Evolutionary conservation across 2,113 vertebrate genomes (phyloP), one percentile per base, ranked within the genome.

Genomic region (Onychostoma macrolepis): DNA sequence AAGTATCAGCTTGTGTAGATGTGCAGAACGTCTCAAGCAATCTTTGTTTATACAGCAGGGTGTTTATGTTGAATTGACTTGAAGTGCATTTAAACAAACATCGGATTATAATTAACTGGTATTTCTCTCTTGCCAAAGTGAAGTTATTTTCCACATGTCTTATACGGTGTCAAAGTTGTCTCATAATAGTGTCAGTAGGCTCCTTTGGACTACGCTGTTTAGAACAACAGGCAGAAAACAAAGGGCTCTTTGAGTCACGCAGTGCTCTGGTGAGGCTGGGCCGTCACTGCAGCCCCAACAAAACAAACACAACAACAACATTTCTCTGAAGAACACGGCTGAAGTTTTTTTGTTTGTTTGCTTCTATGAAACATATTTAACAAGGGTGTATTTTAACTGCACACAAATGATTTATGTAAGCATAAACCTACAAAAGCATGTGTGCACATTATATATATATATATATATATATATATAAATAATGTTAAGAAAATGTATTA

Each of bases 181-280:
- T 74, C 67, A 74, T 36, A 58, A 72, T 19, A 1, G 33, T 74
- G 48, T 74, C 24, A 56, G 21, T n/a, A 28, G 24, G 48, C 43
- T 41, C 21, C 48, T 38, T 84, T 84, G 65, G 48, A 48, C 41
- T 48, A 19, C 1, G 75, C 43, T 33, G 81, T 71, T 83, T 36
- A 30, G 48, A 74, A 84, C 67, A 84, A 84, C 48, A 75, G 83
- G 33, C 19, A 41, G 36, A 74, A 71, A 75, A 84, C 83, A 84
- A 84, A 84, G 67, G 30, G 11, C 69, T 74, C 36, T 72, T 84
- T 56, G 48, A 56, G 30, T 58, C 19, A 53, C 11, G 33, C 38
- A 41, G 77, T 41, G 48, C 19, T 72, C 24, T 71, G 21, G 1
- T 21, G 80, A 48, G 80, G 63, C n/a, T 45, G 80, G 58, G 38